Evolutionary conservation across 2,888 invertebrate species (phyloP).

Genomic region (Agelastica alni): DNA sequence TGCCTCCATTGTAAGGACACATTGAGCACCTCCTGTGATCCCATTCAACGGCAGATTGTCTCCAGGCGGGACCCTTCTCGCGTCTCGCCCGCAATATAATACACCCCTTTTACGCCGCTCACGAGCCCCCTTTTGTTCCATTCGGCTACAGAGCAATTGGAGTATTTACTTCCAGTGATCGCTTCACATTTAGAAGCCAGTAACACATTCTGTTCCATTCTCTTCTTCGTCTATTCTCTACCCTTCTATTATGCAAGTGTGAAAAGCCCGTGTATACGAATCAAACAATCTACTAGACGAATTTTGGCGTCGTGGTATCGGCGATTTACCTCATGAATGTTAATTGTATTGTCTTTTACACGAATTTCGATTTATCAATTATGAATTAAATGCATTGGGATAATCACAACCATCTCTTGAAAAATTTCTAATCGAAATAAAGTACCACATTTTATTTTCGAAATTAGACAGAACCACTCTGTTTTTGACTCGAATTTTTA

Average conservation of each 20-base stretch:
- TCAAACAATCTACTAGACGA: constrained; percentile 28
- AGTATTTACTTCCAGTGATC: constrained; percentile 49
- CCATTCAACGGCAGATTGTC: constrained; percentile 56
- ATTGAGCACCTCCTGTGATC: constrained; percentile 57
- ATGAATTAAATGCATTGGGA: too few species aligned
- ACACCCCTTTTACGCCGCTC: constrained; percentile 53
- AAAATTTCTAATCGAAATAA: too few species aligned
- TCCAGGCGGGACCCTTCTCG: constrained; percentile 45
- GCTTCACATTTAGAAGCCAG: constrained; percentile 34
- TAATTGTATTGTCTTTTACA: too few species aligned
- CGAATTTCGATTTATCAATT: too few species aligned
- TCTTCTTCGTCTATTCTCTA: constrained; percentile 24
- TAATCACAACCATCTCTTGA: too few species aligned
- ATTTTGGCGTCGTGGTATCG: constrained; percentile 3
- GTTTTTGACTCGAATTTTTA: too few species aligned
- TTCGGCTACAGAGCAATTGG: constrained; percentile 48
- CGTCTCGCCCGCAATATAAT: constrained; percentile 48
- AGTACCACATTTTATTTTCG: too few species aligned
- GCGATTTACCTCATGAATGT: constrained; percentile 1
- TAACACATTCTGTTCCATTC: constrained; percentile 32
- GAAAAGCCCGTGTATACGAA: constrained; percentile 21
- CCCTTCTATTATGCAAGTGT: constrained; percentile 17
- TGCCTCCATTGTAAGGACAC: constrained; percentile 56
- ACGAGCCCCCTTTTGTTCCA: constrained; percentile 55
- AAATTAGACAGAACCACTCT: too few species aligned